These are phyloP conservation scores for Erpetoichthys calabaricus DNA, from an alignment of 2,797 vertebrate genomes.

Conservation along the genomic window DNA sequence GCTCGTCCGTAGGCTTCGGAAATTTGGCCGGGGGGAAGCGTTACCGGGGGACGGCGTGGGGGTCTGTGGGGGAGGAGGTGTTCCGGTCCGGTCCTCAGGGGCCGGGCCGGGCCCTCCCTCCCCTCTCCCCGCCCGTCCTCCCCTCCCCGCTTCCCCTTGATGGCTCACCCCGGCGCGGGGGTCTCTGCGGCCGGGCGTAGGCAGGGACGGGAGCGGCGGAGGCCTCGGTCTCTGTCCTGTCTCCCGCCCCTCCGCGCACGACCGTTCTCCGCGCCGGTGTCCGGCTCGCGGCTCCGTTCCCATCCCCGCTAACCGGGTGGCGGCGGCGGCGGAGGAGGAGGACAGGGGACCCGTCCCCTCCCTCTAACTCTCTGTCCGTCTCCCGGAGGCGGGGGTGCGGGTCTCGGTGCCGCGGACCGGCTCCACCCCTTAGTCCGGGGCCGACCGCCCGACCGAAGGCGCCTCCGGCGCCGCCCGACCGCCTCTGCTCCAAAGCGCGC, in stretches of 20 bases:
- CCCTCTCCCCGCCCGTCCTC: background rate
- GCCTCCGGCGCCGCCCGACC: background rate
- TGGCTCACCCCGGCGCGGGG: no score
- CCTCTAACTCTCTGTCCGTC: background rate
- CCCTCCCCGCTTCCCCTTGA: background rate
- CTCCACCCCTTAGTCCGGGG: no score
- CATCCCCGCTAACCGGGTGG: no score
- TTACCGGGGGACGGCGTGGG: no score
- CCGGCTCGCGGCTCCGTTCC: no score
- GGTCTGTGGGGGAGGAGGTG: no score
- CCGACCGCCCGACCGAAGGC: background rate
- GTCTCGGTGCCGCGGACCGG: background rate
- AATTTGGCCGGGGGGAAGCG: no score
- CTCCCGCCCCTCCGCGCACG: background rate
- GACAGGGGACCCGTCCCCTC: background rate
- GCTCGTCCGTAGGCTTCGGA: no score
- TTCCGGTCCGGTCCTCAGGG: no score
- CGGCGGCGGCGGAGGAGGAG: background rate
- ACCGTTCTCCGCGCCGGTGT: background rate
- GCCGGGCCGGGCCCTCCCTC: no score
- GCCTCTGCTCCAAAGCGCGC: no score
- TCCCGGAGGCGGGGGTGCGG: conserved; percentile 2
- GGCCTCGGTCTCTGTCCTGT: background rate
- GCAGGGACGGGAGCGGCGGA: background rate
- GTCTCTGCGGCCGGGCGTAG: background rate